phyloP scores from a whole-genome alignment of 2,888 invertebrate genomes.

The Dysmachus trigonus region DNA sequence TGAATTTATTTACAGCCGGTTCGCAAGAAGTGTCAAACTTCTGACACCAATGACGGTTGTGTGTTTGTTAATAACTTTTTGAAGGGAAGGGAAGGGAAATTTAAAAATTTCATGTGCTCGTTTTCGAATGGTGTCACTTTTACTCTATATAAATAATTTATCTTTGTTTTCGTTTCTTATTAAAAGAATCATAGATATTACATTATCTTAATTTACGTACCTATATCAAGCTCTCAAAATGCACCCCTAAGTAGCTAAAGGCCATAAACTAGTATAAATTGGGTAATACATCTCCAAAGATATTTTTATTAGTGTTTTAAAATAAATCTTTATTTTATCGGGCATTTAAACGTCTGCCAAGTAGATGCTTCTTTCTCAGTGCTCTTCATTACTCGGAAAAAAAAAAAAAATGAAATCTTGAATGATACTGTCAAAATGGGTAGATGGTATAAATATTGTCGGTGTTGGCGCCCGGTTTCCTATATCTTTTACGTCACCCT shows the following conservation, averaged over 20 bases:
- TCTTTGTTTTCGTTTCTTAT: too few relatives aligned
- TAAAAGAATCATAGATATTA: too few relatives aligned
- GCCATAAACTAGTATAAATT: background rate
- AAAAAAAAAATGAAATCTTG: constrained; percentile 12
- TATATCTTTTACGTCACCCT: constrained; percentile 7
- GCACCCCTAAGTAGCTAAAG: too few relatives aligned
- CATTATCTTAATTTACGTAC: background rate
- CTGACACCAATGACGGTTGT: too few relatives aligned
- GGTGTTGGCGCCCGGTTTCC: background rate
- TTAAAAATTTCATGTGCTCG: too few relatives aligned
- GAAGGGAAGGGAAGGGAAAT: too few relatives aligned
- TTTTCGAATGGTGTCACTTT: too few relatives aligned
- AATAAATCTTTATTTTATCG: background rate
- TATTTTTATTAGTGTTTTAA: background rate
- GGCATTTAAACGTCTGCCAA: background rate
- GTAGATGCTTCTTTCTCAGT: background rate
- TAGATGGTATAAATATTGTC: background rate
- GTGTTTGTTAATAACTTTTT: too few relatives aligned
- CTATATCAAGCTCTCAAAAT: background rate
- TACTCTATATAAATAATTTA: too few relatives aligned
- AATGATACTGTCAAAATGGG: constrained; percentile 9
- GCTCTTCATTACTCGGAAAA: background rate
- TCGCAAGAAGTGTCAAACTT: too few relatives aligned
- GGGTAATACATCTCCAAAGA: background rate
- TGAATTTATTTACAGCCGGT: too few relatives aligned